Evolutionary conservation across 2,113 vertebrate species (phyloP).

Genomic region (Prolemur simus): DNA sequence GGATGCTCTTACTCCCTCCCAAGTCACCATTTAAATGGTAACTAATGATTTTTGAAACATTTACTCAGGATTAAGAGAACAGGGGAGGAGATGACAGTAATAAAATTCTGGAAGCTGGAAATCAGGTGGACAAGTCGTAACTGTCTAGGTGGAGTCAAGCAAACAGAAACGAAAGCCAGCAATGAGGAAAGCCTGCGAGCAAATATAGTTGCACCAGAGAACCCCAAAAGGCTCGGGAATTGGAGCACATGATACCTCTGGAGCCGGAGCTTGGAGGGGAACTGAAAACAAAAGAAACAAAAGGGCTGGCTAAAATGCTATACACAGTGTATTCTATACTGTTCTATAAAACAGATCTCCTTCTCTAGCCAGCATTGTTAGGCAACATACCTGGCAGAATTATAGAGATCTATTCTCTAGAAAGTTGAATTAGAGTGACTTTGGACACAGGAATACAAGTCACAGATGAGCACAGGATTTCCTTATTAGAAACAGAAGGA

Average conservation of each 20-base stretch:
- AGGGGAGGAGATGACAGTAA: neutral
- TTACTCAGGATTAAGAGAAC: neutral
- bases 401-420: neutral
- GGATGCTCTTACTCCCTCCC: neutral
- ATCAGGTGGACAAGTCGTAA: neutral
- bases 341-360: neutral
- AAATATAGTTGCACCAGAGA: neutral
- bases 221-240: neutral
- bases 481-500: neutral
- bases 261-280: neutral
- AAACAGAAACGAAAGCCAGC: neutral
- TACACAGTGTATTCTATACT: neutral
- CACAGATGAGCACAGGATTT: neutral
- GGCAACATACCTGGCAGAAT: neutral
- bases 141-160: neutral
- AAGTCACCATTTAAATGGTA: neutral
- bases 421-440: neutral
- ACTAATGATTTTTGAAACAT: neutral
- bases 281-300: neutral
- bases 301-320: neutral
- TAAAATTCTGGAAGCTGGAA: neutral
- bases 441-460: neutral
- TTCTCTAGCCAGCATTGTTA: neutral
- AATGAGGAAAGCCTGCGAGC: neutral
- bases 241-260: neutral